Percentiles rank a stretch among this genome's conserved stretches.
These are phyloP conservation scores for Rhimphoctona megacephalus DNA, from an alignment of 2,888 invertebrate genomes.

Conservation along the genomic window DNA sequence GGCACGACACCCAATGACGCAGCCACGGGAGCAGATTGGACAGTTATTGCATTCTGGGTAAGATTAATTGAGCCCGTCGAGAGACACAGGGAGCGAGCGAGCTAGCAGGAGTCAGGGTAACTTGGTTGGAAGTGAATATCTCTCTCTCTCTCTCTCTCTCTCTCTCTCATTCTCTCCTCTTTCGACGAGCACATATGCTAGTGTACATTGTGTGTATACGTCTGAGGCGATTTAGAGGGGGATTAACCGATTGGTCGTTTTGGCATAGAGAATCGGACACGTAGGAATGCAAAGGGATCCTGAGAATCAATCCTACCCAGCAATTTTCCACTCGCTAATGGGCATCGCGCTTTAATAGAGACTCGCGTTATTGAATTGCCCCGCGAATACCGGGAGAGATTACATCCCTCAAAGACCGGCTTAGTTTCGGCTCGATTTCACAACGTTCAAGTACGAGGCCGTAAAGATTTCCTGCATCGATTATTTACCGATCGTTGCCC, in stretches of 20 bases:
- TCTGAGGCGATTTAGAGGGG: constrained; percentile 79
- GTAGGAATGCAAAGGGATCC: constrained; percentile 48
- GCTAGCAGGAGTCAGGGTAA: constrained; percentile 35
- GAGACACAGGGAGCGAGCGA: constrained; percentile 16
- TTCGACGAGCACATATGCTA: constrained; percentile 38
- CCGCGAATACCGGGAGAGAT: constrained; percentile 48
- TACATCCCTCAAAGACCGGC: constrained; percentile 21
- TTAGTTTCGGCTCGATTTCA: constrained; percentile 21
- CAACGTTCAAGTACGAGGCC: neutral
- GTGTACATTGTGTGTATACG: constrained; percentile 65
- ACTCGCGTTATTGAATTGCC: constrained; percentile 81
- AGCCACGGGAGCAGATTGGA: constrained; percentile 83
- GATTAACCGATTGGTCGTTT: constrained; percentile 83
- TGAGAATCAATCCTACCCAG: constrained; percentile 71
- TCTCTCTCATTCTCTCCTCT: constrained; percentile 35
- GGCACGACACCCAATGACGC: constrained; percentile 78
- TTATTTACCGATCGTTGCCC: constrained; percentile 23
- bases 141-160: constrained; percentile 43
- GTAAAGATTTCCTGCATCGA: neutral
- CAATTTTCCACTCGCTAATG: constrained; percentile 71
- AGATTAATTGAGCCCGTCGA: constrained; percentile 83
- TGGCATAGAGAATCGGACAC: constrained; percentile 48
- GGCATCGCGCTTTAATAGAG: constrained; percentile 82
- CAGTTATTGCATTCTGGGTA: constrained; percentile 85
- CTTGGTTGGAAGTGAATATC: constrained; percentile 49